Percentiles rank a stretch among this genome's conserved stretches.
Evolutionary conservation across 2,797 vertebrate species (phyloP).

Genomic region (Alcedo atthis): DNA sequence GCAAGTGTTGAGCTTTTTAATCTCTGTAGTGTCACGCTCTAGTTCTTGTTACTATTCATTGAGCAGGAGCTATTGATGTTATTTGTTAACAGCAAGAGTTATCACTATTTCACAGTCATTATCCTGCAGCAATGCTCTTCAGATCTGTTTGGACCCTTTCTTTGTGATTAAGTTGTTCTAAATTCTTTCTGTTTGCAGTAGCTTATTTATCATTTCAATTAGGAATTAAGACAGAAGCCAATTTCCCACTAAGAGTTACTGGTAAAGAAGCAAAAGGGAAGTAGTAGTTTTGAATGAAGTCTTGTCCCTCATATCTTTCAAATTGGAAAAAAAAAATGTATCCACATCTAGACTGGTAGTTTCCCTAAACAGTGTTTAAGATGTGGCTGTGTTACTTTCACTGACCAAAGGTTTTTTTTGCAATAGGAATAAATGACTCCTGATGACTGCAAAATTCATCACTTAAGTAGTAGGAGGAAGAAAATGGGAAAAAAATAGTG

Average conservation of each 20-base stretch:
- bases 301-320: neutral
- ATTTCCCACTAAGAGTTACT: neutral
- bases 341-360: neutral
- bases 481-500: neutral
- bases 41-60: conserved; percentile 7
- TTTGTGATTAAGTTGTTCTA: neutral
- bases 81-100: conserved; percentile 27
- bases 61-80: conserved; percentile 3
- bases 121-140: conserved; percentile 15
- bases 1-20: neutral
- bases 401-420: neutral
- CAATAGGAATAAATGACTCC: neutral
- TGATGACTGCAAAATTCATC: neutral
- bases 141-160: neutral
- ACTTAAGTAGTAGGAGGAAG: neutral
- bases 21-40: neutral
- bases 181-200: neutral
- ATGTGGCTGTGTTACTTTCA: neutral
- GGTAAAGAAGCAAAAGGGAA: neutral
- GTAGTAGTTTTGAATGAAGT: neutral
- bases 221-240: neutral
- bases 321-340: neutral
- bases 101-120: conserved; percentile 18
- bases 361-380: neutral
- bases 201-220: conserved; percentile 32